Evolutionary conservation across 1,140 invertebrate species (phyloP).

Genomic region (Octopus bimaculoides): DNA sequence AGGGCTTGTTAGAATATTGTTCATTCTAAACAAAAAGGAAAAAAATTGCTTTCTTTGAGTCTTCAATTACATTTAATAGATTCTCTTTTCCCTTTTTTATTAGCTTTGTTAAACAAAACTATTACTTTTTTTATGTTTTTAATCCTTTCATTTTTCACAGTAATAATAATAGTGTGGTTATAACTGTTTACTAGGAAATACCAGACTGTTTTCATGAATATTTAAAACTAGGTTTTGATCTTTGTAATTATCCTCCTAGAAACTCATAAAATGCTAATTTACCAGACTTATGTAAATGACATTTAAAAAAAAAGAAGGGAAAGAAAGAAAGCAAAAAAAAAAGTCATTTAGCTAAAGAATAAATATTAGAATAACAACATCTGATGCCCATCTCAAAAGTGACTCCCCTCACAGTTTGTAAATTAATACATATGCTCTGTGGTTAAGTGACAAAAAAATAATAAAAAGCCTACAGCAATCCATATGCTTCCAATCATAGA

Average conservation of each 20-base stretch:
- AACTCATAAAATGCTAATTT: no score
- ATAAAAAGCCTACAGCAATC: no score
- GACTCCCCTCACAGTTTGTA: neutral
- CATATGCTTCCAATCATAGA: no score
- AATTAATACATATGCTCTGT: neutral
- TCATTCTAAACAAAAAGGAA: neutral
- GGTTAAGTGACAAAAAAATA: neutral
- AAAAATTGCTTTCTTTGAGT: neutral
- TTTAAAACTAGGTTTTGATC: no score
- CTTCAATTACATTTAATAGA: neutral
- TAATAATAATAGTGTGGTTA: no score
- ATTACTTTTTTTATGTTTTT: neutral
- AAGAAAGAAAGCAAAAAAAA: no score
- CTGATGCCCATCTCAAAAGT: neutral
- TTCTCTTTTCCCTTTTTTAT: slow-evolving; percentile 4
- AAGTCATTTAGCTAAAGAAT: neutral
- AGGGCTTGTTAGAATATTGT: neutral
- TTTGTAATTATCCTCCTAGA: no score
- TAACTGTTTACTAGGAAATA: no score
- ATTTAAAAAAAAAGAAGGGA: no score
- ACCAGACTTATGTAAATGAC: no score
- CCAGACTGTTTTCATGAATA: no score
- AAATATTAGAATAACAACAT: neutral
- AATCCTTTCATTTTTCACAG: neutral
- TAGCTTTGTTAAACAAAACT: slow-evolving; percentile 8